Evolutionary conservation across 2,888 invertebrate species (phyloP), one percentile per base, ranked within the genome.

Genomic region (Cheilosia variabilis): DNA sequence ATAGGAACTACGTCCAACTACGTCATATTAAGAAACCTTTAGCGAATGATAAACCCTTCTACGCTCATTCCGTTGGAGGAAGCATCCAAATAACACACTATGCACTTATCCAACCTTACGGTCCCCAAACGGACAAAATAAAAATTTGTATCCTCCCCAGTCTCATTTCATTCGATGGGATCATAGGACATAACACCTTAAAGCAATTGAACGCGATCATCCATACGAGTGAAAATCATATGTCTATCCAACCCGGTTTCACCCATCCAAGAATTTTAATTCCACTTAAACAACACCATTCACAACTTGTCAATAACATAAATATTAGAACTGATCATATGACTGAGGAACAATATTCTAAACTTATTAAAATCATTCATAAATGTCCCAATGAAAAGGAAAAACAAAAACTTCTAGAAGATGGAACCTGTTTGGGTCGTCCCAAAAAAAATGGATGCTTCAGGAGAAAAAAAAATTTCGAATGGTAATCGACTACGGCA

Each of bases 401-500:
- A 58, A 19, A 75, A 13, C 34, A 15, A 4, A 19, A 73, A 47
- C 22, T 87, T 2, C 34, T 22, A 53, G 58, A 52, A 5, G n/a
- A 45, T 45, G 62, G 62, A 13, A 22, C 57, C 57, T 6, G 53
- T 66, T 17, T 72, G 71, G 81, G 37, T 76, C 4, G 62, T 66
- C 19, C 53, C 31, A 52, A 65, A 52, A 66, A 63, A 58, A 37
- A 22, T 24, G 10, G 50, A 69, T 19, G 10, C 75, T 17, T 10
- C 34, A 41, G 19, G 27, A 19, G 55, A n/a, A 47, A 10, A 66
- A 65, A 10, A 19, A 63, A 19, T 80, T 58, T 22, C 5, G 71
- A 4, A 24, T 79, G 45, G 79, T 83, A 0, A 83, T 87, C 2
- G 79, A 87, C 10, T 83, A 68, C 57, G 4, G 5, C 57, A 78